phyloP scores from a whole-genome alignment of 2,113 vertebrate genomes.

The Datnioides undecimradiatus region DNA sequence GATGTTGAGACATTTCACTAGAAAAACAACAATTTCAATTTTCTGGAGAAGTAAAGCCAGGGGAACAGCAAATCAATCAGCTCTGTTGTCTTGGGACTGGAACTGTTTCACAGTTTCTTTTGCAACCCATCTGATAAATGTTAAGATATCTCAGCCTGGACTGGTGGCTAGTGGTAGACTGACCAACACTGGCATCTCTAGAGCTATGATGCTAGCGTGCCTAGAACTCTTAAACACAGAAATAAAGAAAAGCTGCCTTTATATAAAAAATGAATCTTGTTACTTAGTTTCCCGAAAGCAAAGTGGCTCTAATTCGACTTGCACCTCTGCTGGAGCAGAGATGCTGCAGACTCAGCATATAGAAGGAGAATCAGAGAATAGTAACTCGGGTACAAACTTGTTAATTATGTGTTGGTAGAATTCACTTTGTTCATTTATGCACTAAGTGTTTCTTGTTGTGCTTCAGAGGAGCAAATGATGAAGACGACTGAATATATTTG shows the following conservation, averaged over 20 bases:
- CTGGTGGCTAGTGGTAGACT: not conserved
- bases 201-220: not conserved
- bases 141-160: not conserved
- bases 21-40: not conserved
- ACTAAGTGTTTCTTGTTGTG: conserved; percentile 7
- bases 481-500: not conserved
- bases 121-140: not conserved
- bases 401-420: conserved; percentile 1
- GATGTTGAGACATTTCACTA: not conserved
- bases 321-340: not conserved
- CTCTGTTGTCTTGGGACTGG: not conserved
- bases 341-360: not conserved
- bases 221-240: not conserved
- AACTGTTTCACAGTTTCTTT: no score
- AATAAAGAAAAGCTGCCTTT: not conserved
- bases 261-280: not conserved
- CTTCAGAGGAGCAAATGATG: conserved; percentile 37
- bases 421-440: conserved; percentile 8
- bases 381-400: not conserved
- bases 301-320: not conserved
- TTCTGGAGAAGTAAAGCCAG: no score
- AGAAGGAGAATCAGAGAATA: not conserved
- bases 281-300: no score
- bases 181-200: not conserved
- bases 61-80: not conserved